Evolutionary conservation across 64 coral and sea anemone species (phyloP).

Genomic region (Trachythela sp.): DNA sequence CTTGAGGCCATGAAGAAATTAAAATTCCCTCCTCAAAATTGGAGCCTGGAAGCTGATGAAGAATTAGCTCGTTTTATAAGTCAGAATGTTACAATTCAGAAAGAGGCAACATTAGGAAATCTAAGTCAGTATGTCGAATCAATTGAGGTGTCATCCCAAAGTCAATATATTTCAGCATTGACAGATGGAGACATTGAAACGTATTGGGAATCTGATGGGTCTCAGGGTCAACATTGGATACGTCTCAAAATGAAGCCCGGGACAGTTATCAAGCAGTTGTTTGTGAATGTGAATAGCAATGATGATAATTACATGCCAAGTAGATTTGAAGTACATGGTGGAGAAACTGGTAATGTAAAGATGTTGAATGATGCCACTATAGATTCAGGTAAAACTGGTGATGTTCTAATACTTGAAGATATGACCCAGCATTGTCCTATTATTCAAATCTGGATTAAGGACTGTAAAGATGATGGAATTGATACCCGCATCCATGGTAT

Average conservation of each 20-base stretch:
- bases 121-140: constrained; percentile 85
- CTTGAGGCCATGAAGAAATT: constrained; percentile 83
- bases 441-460: constrained; percentile 88
- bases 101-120: constrained; percentile 78
- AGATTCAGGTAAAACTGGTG: constrained; percentile 76
- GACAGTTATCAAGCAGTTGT: constrained; percentile 72
- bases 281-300: constrained; percentile 69
- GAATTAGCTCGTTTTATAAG: constrained; percentile 89
- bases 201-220: constrained; percentile 94
- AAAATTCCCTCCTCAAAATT: constrained; percentile 76
- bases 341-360: constrained; percentile 66
- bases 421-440: constrained; percentile 68
- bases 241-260: constrained; percentile 74
- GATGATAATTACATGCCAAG: constrained; percentile 99
- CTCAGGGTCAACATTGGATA: constrained; percentile 89
- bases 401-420: constrained; percentile 69
- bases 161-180: constrained; percentile 27
- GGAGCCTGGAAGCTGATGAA: constrained; percentile 90
- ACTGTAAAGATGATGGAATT: constrained; percentile 99
- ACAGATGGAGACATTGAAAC: constrained; percentile 93
- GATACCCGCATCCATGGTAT: constrained; percentile 88
- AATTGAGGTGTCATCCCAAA: constrained; percentile 85
- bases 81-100: constrained; percentile 69
- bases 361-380: constrained; percentile 72
- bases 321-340: constrained; percentile 69